Percentiles rank a stretch among this genome's conserved stretches.
Evolutionary conservation across 2,113 vertebrate species (phyloP).

Genomic region (Actenoides lindsayi): DNA sequence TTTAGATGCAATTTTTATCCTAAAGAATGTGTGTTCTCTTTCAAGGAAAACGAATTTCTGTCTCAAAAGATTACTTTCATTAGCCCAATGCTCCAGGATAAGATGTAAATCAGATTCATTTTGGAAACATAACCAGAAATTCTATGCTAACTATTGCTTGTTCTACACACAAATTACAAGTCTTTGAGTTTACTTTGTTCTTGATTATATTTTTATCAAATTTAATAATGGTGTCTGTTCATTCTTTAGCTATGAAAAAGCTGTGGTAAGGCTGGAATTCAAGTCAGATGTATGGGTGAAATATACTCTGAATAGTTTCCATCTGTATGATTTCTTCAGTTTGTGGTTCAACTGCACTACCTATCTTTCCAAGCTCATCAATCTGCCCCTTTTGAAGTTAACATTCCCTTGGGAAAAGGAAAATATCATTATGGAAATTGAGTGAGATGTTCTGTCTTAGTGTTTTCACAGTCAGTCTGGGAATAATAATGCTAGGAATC

Average conservation of each 20-base stretch:
- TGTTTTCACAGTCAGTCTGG: background rate
- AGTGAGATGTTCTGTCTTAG: background rate
- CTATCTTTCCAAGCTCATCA: background rate
- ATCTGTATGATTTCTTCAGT: background rate
- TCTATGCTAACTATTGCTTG: background rate
- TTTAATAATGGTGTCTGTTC: background rate
- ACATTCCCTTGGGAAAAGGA: background rate
- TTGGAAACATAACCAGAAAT: background rate
- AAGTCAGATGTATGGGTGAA: background rate
- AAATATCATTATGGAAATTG: slow-evolving; percentile 22
- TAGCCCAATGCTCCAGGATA: background rate
- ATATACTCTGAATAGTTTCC: background rate
- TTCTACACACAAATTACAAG: background rate
- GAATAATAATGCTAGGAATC: background rate
- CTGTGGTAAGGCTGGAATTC: background rate
- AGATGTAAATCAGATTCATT: rapidly evolving
- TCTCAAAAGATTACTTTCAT: background rate
- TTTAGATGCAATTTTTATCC: background rate
- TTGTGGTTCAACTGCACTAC: background rate
- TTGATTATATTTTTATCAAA: background rate
- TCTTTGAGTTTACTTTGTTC: background rate
- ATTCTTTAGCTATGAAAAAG: background rate
- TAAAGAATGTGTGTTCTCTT: background rate
- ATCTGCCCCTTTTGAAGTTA: background rate
- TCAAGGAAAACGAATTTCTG: background rate